Evolutionary conservation across 2,797 vertebrate species (phyloP).

Genomic region (Acanthurus tractus): DNA sequence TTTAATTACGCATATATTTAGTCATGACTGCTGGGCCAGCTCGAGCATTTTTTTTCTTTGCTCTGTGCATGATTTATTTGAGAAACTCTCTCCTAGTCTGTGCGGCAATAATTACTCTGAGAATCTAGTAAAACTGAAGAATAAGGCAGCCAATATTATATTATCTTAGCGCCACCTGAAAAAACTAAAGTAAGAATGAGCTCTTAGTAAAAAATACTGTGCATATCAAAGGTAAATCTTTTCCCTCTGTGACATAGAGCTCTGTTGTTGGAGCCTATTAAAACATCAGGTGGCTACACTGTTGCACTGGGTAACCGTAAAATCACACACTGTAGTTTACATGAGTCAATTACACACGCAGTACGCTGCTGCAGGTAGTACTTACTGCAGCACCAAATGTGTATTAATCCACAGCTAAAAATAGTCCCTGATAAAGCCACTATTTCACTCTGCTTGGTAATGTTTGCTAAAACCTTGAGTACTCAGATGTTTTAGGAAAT

Average conservation of each 20-base stretch:
- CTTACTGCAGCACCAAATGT: not conserved
- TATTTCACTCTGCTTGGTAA: not conserved
- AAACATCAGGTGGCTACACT: not conserved
- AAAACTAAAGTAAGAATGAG: not conserved
- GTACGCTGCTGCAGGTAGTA: not conserved
- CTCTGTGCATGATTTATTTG: slow-evolving; percentile 34
- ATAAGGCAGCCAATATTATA: not conserved
- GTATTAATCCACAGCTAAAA: slow-evolving; percentile 28
- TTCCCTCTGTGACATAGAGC: not conserved
- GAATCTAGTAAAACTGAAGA: not conserved
- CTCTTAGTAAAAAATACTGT: not conserved
- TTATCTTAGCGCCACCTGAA: not conserved
- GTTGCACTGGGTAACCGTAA: not conserved
- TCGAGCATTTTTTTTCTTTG: slow-evolving; percentile 2
- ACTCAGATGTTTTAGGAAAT: not conserved
- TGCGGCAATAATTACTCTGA: slow-evolving; percentile 21
- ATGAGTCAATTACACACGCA: not conserved
- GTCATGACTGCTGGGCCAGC: slow-evolving; percentile 35
- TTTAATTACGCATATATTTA: slow-evolving; percentile 55
- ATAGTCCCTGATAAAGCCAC: not conserved
- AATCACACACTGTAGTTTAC: not conserved
- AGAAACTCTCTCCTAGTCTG: slow-evolving; percentile 29
- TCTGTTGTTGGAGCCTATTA: not conserved
- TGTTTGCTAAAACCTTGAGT: not conserved
- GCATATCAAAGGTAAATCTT: not conserved